phyloP scores from a whole-genome alignment of 1,140 invertebrate genomes.

The Hydropsyche tenuis region DNA sequence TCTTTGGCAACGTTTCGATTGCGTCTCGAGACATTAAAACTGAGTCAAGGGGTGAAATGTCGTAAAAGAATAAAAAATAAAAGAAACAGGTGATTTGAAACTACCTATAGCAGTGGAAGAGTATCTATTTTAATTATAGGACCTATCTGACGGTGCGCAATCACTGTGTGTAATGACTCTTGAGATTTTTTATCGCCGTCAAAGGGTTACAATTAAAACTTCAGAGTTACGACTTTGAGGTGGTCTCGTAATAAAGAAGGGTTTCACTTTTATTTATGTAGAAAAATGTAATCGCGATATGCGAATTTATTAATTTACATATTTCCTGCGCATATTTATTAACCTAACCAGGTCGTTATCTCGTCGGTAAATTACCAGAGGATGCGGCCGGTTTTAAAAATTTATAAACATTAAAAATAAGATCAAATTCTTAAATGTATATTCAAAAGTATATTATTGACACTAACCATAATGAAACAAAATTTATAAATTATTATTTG shows the following conservation, averaged over 20 bases:
- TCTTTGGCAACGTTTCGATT: background rate
- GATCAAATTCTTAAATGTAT: too few relatives aligned
- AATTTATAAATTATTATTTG: background rate
- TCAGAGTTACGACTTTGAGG: background rate
- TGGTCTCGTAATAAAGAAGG: conserved; percentile 12
- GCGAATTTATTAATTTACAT: conserved; percentile 20
- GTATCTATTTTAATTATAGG: background rate
- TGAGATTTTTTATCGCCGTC: too few relatives aligned
- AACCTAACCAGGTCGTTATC: conserved; percentile 19
- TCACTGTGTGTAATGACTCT: too few relatives aligned
- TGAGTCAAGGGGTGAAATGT: background rate
- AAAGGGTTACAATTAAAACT: conserved; percentile 10
- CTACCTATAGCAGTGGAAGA: background rate
- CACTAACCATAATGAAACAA: background rate
- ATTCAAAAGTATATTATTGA: background rate
- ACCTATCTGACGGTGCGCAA: too few relatives aligned
- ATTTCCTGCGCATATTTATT: conserved; percentile 19
- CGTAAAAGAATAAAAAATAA: background rate
- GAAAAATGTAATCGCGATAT: too few relatives aligned
- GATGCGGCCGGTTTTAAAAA: background rate
- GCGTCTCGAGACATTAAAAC: background rate
- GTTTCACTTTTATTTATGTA: background rate
- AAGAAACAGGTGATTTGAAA: background rate
- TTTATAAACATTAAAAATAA: too few relatives aligned
- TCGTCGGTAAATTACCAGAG: conserved; percentile 11